A percentile compares a stretch with the other conserved stretches of the same genome.
Evolutionary conservation across 1,140 invertebrate species (phyloP).

Genomic region (Spodoptera frugiperda): DNA sequence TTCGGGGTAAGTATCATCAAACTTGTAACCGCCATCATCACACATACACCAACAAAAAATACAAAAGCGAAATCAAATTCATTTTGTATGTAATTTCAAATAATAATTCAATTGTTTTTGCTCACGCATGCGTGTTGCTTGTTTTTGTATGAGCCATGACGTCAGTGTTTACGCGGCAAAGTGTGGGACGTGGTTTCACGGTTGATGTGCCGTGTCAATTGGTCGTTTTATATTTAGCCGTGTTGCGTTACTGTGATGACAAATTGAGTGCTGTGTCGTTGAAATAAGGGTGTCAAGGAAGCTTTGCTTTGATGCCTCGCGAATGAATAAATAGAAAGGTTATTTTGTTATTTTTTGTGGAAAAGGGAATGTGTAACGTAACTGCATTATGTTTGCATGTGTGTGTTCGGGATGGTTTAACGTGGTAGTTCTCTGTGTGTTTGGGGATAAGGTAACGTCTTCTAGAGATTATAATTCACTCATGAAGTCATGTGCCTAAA

Average conservation of each 20-base stretch:
- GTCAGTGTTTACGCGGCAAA: slow-evolving; percentile 29
- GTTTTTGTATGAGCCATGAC: slow-evolving; percentile 24
- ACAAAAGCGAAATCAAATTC: background rate
- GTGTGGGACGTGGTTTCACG: slow-evolving; percentile 1
- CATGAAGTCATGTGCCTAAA: too few species aligned
- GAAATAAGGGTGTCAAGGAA: background rate
- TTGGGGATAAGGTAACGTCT: too few species aligned
- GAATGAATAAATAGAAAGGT: slow-evolving; percentile 5
- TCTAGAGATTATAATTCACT: too few species aligned
- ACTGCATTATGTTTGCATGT: too few species aligned
- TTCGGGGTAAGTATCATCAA: slow-evolving; percentile 31
- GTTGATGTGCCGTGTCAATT: slow-evolving; percentile 18
- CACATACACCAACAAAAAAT: background rate
- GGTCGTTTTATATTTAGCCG: slow-evolving; percentile 21
- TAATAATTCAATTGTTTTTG: slow-evolving; percentile 11
- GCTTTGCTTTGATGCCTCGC: background rate
- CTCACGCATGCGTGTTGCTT: slow-evolving; percentile 25
- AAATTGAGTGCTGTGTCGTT: background rate
- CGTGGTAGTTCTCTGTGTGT: too few species aligned
- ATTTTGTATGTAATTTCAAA: background rate
- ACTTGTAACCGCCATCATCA: background rate
- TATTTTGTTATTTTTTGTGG: too few species aligned
- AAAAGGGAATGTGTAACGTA: too few species aligned
- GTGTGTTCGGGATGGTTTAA: too few species aligned
- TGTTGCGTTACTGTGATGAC: slow-evolving; percentile 8